A percentile compares a stretch with the other conserved stretches of the same genome.
phyloP scores from a whole-genome alignment of 2,888 invertebrate genomes.

The Acanthococcus lagerstroemiae region DNA sequence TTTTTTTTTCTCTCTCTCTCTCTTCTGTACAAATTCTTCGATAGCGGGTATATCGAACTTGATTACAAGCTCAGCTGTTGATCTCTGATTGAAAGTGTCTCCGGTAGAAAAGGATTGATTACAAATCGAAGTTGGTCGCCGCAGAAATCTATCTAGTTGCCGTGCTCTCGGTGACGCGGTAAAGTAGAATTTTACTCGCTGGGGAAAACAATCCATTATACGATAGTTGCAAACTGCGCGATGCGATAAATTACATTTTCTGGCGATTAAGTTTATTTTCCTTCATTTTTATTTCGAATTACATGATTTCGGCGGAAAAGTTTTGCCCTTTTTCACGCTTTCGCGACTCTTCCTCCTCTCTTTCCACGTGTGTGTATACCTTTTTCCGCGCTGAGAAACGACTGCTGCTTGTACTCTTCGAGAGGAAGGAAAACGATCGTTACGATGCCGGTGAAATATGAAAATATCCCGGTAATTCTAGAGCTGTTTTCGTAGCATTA shows the following conservation, averaged over 20 bases:
- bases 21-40: background rate
- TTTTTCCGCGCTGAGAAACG: too few species aligned
- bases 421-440: too few species aligned
- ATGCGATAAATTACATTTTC: constrained; percentile 26
- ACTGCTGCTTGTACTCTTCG: too few species aligned
- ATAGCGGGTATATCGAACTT: background rate
- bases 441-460: too few species aligned
- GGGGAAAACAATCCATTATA: constrained; percentile 25
- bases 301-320: background rate
- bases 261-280: constrained; percentile 15
- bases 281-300: constrained; percentile 10
- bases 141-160: background rate
- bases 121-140: constrained; percentile 16
- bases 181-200: constrained; percentile 1
- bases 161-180: background rate
- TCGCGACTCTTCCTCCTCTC: too few species aligned
- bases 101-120: constrained; percentile 23
- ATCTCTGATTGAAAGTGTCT: constrained; percentile 29
- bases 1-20: background rate
- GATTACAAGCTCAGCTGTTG: constrained; percentile 28
- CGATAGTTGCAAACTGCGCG: constrained; percentile 8
- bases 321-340: background rate
- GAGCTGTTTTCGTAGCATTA: too few species aligned
- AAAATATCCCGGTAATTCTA: too few species aligned
- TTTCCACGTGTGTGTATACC: too few species aligned